phyloP scores from a whole-genome alignment of 1,140 invertebrate species.

The Drosophila sechellia region DNA sequence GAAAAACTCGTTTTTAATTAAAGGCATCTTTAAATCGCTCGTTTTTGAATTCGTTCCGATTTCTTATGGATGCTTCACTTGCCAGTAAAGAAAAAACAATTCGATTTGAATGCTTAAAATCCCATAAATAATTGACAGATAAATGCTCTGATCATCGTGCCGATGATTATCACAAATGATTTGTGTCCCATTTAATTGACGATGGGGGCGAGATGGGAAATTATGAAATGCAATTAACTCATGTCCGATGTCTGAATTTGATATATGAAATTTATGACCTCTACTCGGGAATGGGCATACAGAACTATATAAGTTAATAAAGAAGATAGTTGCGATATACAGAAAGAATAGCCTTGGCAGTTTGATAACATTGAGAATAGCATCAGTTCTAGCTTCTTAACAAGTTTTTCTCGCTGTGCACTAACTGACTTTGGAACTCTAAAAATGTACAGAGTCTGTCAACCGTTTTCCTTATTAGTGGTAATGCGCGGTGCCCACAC shows the following conservation, averaged over 20 bases:
- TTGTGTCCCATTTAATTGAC: constrained; percentile 50
- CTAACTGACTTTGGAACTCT: neutral
- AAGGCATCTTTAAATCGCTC: constrained; percentile 44
- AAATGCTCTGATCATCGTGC: constrained; percentile 18
- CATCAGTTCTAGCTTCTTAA: neutral
- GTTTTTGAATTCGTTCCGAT: constrained; percentile 49
- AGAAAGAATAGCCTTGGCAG: neutral
- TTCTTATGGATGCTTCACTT: constrained; percentile 45
- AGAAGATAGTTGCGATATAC: constrained; percentile 5
- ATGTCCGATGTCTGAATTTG: constrained; percentile 31
- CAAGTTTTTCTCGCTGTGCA: neutral
- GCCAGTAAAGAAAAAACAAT: constrained; percentile 51
- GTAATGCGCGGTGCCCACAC: constrained; percentile 5
- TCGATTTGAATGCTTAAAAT: constrained; percentile 76
- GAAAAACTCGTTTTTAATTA: constrained; percentile 77
- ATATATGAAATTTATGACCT: constrained; percentile 39
- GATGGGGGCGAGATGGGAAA: constrained; percentile 28
- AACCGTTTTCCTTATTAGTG: constrained; percentile 46
- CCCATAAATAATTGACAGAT: constrained; percentile 66
- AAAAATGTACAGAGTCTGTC: constrained; percentile 17
- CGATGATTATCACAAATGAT: constrained; percentile 48
- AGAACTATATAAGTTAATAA: neutral
- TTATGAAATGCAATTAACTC: constrained; percentile 60
- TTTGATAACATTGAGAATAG: too few relatives aligned
- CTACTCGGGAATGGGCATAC: too few relatives aligned